These are phyloP conservation scores for Palythoa grandiflora DNA, from an alignment of 92 coral and sea anemone species.

Conservation along the genomic window DNA sequence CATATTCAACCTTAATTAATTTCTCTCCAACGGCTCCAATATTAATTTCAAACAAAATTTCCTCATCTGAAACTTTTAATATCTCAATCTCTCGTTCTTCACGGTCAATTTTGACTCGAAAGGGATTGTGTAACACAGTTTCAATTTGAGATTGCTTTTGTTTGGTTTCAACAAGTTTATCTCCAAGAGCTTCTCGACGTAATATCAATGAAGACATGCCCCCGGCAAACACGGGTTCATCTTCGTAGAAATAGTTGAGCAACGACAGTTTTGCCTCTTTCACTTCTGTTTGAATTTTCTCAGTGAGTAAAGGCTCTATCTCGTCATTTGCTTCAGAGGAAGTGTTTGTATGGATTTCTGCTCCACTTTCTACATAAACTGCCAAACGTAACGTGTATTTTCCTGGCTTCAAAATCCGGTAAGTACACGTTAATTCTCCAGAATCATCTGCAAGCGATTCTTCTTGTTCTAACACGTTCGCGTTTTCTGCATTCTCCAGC, in stretches of 20 bases:
- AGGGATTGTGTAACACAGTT: background rate
- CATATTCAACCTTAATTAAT: background rate
- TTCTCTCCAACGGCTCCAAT: slow-evolving; percentile 10
- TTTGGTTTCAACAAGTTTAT: too few relatives aligned
- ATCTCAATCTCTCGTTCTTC: background rate
- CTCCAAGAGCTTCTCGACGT: background rate
- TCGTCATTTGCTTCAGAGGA: background rate
- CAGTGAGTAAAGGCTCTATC: background rate
- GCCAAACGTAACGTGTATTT: too few relatives aligned
- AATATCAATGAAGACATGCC: background rate
- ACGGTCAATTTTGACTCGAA: background rate
- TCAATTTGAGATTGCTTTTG: too few relatives aligned
- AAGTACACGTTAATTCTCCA: too few relatives aligned
- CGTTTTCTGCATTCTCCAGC: background rate
- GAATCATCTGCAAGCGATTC: too few relatives aligned
- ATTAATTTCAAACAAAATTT: background rate
- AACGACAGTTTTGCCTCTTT: background rate
- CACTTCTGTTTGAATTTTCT: background rate
- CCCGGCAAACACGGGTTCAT: background rate
- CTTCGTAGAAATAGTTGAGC: background rate
- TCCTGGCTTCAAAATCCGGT: too few relatives aligned
- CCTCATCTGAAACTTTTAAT: background rate
- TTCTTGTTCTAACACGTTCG: too few relatives aligned
- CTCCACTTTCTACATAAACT: too few relatives aligned
- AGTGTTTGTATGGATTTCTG: too few relatives aligned